phyloP scores from a whole-genome alignment of 2,113 vertebrate species.

The Ursus arctos region DNA sequence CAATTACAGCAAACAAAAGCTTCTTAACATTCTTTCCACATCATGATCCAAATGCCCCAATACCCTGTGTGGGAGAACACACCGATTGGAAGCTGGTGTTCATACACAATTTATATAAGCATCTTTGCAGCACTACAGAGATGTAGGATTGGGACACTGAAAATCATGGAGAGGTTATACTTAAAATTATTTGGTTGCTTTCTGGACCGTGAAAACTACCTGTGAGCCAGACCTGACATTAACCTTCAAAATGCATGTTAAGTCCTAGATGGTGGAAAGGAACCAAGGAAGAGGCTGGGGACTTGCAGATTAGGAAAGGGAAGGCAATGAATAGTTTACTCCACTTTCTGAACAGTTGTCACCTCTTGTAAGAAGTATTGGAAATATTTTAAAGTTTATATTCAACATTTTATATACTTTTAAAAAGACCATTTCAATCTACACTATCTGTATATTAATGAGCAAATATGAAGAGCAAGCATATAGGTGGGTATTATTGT shows the following conservation, averaged over 20 bases:
- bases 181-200: not conserved
- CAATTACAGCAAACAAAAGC: slow-evolving; percentile 52
- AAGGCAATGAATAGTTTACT: not conserved
- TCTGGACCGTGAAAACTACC: slow-evolving; percentile 23
- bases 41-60: slow-evolving; percentile 1
- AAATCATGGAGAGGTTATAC: not conserved
- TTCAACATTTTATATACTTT: not conserved
- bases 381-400: not conserved
- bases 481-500: not conserved
- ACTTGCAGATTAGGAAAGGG: not conserved
- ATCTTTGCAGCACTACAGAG: not conserved
- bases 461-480: not conserved
- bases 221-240: slow-evolving; percentile 1
- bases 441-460: not conserved
- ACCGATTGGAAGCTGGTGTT: not conserved
- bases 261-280: not conserved
- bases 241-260: not conserved
- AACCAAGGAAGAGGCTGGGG: not conserved
- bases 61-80: not conserved
- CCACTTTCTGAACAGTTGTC: not conserved
- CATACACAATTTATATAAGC: not conserved
- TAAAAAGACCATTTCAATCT: not conserved
- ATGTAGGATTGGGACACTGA: not conserved
- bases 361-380: not conserved
- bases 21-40: slow-evolving; percentile 36